A percentile compares a stretch with the other conserved stretches of the same genome.
phyloP scores from a whole-genome alignment of 1,140 invertebrate species.

The Bombus balteatus region DNA sequence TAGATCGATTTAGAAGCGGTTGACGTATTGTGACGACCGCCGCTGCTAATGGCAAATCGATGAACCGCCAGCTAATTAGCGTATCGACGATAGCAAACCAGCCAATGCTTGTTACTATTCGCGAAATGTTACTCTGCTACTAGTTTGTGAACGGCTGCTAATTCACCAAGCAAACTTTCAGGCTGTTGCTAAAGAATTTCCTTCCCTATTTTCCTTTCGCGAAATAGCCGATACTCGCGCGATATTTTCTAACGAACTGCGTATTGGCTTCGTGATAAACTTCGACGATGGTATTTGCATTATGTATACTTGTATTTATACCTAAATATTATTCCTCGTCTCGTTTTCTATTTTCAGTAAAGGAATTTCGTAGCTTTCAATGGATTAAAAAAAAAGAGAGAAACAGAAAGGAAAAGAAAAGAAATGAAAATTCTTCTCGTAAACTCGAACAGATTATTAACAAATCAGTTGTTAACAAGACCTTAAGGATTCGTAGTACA shows the following conservation, averaged over 20 bases:
- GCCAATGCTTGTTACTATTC: background rate
- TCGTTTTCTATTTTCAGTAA: background rate
- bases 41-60: slow-evolving; percentile 27
- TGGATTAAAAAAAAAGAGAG: too few species aligned
- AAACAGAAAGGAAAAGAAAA: too few species aligned
- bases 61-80: slow-evolving; percentile 21
- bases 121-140: too few species aligned
- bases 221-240: too few species aligned
- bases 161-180: background rate
- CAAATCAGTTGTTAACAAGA: too few species aligned
- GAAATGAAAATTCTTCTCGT: too few species aligned
- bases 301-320: too few species aligned
- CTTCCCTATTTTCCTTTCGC: background rate
- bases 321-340: too few species aligned
- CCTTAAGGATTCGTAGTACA: too few species aligned
- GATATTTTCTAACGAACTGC: background rate
- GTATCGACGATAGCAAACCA: background rate
- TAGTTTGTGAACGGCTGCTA: background rate
- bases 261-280: background rate
- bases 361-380: background rate
- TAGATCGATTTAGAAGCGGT: background rate
- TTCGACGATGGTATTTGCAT: background rate
- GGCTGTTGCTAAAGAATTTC: background rate
- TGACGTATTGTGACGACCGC: background rate
- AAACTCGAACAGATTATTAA: too few species aligned